Percentiles rank a stretch among this genome's conserved stretches.
Conservation (phyloP, 1,140 invertebrate species). For the Rhagoletis zephyria region DNA sequence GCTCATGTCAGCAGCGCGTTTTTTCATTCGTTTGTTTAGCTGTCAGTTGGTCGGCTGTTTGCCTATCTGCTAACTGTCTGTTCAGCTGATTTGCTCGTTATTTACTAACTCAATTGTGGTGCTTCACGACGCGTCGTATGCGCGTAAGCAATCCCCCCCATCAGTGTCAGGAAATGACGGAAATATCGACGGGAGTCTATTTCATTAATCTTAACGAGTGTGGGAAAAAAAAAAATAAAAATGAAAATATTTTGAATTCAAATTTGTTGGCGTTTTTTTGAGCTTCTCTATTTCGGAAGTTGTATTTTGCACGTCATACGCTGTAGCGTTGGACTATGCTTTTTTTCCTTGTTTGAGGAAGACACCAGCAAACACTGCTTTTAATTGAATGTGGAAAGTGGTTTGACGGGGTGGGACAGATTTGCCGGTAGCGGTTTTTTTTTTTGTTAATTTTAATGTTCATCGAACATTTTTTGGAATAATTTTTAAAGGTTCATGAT, state of each 20-base stretch:
- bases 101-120: slow-evolving; percentile 11
- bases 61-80: neutral
- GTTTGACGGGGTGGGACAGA: no score
- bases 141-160: neutral
- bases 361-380: no score
- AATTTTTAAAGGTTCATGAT: no score
- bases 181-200: neutral
- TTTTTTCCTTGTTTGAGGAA: no score
- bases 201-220: slow-evolving; percentile 9
- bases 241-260: neutral
- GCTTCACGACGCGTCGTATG: neutral
- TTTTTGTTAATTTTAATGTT: no score
- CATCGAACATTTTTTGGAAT: no score
- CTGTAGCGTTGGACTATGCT: no score
- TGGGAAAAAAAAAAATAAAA: neutral
- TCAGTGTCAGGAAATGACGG: slow-evolving; percentile 1
- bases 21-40: neutral
- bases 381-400: no score
- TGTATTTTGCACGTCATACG: no score
- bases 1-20: neutral
- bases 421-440: no score
- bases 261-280: no score
- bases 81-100: neutral
- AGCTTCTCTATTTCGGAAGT: no score
- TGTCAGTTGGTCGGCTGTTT: neutral